A percentile compares a stretch with the other conserved stretches of the same genome.
phyloP scores from a whole-genome alignment of 2,797 vertebrate species.

The Semotilus atromaculatus region DNA sequence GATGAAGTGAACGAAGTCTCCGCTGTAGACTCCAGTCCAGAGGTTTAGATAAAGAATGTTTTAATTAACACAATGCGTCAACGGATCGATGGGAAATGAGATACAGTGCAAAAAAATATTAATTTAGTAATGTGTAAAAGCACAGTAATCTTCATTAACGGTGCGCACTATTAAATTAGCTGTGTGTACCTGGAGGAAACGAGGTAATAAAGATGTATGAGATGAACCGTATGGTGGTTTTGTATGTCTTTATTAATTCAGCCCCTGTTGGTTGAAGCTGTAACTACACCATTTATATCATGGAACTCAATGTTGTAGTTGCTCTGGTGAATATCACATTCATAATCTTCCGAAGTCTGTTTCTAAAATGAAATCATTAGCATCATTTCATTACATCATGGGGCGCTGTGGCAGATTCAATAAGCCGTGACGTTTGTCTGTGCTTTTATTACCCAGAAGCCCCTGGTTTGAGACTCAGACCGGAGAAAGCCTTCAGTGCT shows the following conservation, averaged over 20 bases:
- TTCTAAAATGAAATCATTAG: constrained; percentile 1
- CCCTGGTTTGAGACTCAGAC: background rate
- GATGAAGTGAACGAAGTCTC: background rate
- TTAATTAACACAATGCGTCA: background rate
- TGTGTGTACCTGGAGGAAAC: background rate
- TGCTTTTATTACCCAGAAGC: constrained; percentile 20
- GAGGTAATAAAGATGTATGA: background rate
- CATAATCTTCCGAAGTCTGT: background rate
- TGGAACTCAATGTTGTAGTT: background rate
- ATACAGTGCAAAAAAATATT: background rate
- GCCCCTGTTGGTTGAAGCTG: background rate
- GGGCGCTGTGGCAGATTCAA: background rate
- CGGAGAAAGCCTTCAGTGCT: background rate
- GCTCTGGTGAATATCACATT: constrained; percentile 7
- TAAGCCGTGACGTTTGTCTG: constrained; percentile 12
- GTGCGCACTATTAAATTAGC: background rate
- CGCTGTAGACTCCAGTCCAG: background rate
- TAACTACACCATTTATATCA: background rate
- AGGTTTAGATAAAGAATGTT: constrained; percentile 25
- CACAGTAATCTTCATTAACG: background rate
- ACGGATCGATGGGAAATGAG: background rate
- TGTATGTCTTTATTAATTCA: background rate
- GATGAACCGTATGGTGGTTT: background rate
- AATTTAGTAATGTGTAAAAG: background rate
- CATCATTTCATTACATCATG: constrained; percentile 20